These are phyloP conservation scores for Bathynomus jamesi DNA, from an alignment of 1,140 invertebrate genomes.

Conservation along the genomic window DNA sequence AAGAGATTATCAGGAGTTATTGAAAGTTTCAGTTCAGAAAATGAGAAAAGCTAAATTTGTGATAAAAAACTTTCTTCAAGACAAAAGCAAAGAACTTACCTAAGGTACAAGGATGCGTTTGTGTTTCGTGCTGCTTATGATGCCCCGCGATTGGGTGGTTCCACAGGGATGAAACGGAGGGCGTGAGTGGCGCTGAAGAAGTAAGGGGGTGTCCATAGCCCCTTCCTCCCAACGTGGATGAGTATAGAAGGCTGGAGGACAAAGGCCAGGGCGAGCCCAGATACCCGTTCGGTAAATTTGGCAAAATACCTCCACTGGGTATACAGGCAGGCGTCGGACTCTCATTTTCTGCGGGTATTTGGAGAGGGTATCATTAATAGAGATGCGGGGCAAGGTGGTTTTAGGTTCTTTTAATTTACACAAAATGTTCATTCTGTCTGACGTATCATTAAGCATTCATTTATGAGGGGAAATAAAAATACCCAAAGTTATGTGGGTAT, in stretches of 20 bases:
- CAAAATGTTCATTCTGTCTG: too few species aligned
- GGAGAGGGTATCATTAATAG: too few species aligned
- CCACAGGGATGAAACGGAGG: not conserved
- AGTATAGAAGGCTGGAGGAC: not conserved
- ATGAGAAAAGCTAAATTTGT: too few species aligned
- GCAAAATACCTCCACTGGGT: not conserved
- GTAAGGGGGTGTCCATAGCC: not conserved
- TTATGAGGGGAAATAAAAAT: too few species aligned
- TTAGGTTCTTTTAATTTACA: too few species aligned
- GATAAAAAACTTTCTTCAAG: too few species aligned
- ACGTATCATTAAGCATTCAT: too few species aligned
- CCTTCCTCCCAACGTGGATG: not conserved
- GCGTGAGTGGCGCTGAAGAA: not conserved
- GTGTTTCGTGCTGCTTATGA: not conserved
- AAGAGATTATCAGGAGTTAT: not conserved
- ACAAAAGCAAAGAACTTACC: too few species aligned
- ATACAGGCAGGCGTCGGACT: not conserved
- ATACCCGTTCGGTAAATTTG: not conserved
- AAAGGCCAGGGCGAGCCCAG: not conserved
- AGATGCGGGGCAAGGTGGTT: too few species aligned
- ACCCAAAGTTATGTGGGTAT: too few species aligned
- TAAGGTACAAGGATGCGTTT: not conserved
- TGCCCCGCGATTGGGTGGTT: not conserved
- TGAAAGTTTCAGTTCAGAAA: too few species aligned
- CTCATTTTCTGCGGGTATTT: slow-evolving; percentile 1